A percentile compares a stretch with the other conserved stretches of the same genome.
These are phyloP conservation scores for Leucoraja erinaceus DNA, from an alignment of 2,113 vertebrate species.

Conservation along the genomic window DNA sequence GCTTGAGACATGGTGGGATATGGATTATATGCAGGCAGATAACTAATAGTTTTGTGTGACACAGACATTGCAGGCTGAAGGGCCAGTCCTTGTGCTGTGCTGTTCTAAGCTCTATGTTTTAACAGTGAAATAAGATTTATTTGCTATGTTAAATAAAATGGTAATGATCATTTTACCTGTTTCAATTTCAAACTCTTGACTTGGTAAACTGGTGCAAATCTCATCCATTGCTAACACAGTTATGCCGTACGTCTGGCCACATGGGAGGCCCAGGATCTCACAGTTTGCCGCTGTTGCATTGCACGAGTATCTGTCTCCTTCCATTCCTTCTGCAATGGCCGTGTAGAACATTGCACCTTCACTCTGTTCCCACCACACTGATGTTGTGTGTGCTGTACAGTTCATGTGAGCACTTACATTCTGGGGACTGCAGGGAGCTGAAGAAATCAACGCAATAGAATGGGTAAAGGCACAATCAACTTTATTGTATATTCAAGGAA, in stretches of 20 bases:
- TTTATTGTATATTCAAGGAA: too few species aligned
- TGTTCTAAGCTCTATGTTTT: too few species aligned
- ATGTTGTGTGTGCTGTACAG: slow-evolving; percentile 50
- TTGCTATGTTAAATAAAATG: too few species aligned
- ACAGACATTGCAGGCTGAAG: too few species aligned
- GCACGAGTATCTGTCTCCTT: slow-evolving; percentile 51
- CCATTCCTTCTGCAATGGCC: slow-evolving; percentile 45
- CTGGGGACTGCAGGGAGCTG: slow-evolving; percentile 59
- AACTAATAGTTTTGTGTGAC: too few species aligned
- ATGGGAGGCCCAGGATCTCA: slow-evolving; percentile 49
- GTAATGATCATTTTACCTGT: slow-evolving; percentile 50
- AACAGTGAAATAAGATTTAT: too few species aligned
- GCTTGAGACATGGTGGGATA: too few species aligned
- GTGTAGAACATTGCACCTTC: slow-evolving; percentile 49
- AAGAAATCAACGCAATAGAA: neutral
- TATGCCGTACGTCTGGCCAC: slow-evolving; percentile 53
- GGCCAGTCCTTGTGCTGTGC: too few species aligned
- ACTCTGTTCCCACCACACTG: slow-evolving; percentile 51
- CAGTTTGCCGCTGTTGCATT: slow-evolving; percentile 48
- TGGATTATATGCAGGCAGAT: too few species aligned
- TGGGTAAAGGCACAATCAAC: neutral
- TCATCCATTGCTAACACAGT: slow-evolving; percentile 51
- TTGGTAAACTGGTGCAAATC: slow-evolving; percentile 52
- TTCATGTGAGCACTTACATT: slow-evolving; percentile 46
- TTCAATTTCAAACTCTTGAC: slow-evolving; percentile 50